Evolutionary conservation across 2,888 invertebrate species (phyloP), one percentile per base, ranked within the genome.

Genomic region (Pammene aurita): DNA sequence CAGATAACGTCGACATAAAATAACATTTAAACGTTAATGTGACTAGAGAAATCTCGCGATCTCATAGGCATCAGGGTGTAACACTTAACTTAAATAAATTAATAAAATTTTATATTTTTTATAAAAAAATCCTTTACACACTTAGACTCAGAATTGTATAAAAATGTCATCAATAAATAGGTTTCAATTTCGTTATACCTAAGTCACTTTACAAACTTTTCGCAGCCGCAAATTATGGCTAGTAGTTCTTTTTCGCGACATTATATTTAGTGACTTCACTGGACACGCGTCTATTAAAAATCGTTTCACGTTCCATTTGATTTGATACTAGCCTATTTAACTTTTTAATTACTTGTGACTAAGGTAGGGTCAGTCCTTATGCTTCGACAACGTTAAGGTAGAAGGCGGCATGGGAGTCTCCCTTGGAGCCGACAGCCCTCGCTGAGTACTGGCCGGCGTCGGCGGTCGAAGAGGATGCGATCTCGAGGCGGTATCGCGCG

Each of bases 401-500:
- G 94, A 97, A 98, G 76, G 98, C 96, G 63, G 96, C 95, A 71
- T 95, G 94, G 63, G 96, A 94, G 89, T 97, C 97, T 74, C 96
- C 96, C 90, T 97, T 97, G 87, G 96, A 96, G 83, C 96, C 96
- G 74, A 96, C 95, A 41, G 96, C 97, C 80, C 96, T 95, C 16
- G 97, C 96, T 78, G 96, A 95, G 87, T 98, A 98, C 88, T 98
- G 98, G 52, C 98, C 98, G 74, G 96, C 94, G 90, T 98, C 98
- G 77, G 95, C 95, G 64, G 95, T 91, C 75, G 94, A 94, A 85
- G 96, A 95, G 77, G 95, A 94, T 75, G 94, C 94, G 75, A 98
- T 96, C 85, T 96, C 95, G 72, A 98, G 94, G 66, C 95, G 94
- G 91, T 96, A 97, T 74, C 95, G 95, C 78, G 95, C 95, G 77